Conservation (phyloP, 2,888 invertebrate species). For the Cryptus viduatorius region DNA sequence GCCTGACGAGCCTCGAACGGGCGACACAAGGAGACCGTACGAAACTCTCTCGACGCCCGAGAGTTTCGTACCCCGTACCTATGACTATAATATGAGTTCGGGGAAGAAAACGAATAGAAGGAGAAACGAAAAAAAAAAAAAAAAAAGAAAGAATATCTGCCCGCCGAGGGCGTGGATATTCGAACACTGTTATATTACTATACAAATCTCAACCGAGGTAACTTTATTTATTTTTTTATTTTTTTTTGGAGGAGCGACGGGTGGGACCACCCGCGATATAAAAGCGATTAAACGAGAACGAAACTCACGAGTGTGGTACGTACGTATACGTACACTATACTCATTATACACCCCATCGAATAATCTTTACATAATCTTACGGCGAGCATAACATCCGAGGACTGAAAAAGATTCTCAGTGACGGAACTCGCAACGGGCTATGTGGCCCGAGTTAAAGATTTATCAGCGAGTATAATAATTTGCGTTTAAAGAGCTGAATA, state of each 20-base stretch:
- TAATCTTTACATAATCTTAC: slow-evolving; percentile 66
- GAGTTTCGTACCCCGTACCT: slow-evolving; percentile 35
- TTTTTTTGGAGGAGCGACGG: slow-evolving; percentile 52
- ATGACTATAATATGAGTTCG: slow-evolving; percentile 51
- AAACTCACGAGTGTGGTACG: slow-evolving; percentile 35
- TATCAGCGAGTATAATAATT: neutral
- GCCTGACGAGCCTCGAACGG: slow-evolving; percentile 6
- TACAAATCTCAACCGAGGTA: slow-evolving; percentile 29
- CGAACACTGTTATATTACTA: slow-evolving; percentile 37
- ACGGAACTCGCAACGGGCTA: neutral
- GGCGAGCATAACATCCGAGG: slow-evolving; percentile 41
- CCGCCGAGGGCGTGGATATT: slow-evolving; percentile 63
- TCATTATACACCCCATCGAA: slow-evolving; percentile 62
- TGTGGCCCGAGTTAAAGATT: neutral
- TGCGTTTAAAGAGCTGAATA: neutral
- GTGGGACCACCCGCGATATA: slow-evolving; percentile 68
- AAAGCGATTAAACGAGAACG: slow-evolving; percentile 68
- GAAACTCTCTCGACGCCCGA: slow-evolving; percentile 49
- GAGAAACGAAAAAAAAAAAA: slow-evolving; percentile 38
- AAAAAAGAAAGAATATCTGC: slow-evolving; percentile 32
- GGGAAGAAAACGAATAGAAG: slow-evolving; percentile 54
- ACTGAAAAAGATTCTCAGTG: slow-evolving; percentile 29
- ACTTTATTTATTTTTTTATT: slow-evolving; percentile 13
- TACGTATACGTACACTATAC: slow-evolving; percentile 21
- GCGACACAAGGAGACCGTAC: slow-evolving; percentile 16